phyloP scores from a whole-genome alignment of 2,888 invertebrate species.

The Ypsolopha sequella region DNA sequence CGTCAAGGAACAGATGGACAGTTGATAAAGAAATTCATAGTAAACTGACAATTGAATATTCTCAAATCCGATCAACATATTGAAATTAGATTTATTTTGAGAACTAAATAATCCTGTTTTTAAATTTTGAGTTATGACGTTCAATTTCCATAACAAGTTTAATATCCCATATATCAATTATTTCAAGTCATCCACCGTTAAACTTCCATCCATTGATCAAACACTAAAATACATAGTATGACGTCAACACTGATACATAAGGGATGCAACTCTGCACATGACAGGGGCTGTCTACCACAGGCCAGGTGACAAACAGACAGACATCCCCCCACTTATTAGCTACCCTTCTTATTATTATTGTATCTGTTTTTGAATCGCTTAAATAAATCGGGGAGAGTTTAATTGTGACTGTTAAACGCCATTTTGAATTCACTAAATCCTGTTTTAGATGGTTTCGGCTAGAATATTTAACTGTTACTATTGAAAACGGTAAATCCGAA shows the following conservation, averaged over 20 bases:
- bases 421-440: slow-evolving; percentile 56
- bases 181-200: slow-evolving; percentile 25
- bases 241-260: slow-evolving; percentile 26
- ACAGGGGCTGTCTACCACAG: slow-evolving; percentile 22
- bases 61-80: neutral
- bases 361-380: slow-evolving; percentile 67
- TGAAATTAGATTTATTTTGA: too few species aligned
- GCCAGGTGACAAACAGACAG: slow-evolving; percentile 41
- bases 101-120: too few species aligned
- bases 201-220: slow-evolving; percentile 15
- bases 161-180: slow-evolving; percentile 8
- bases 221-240: slow-evolving; percentile 6
- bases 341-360: slow-evolving; percentile 63
- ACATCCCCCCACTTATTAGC: slow-evolving; percentile 37
- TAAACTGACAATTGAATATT: slow-evolving; percentile 6
- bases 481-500: neutral
- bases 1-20: neutral
- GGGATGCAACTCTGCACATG: slow-evolving; percentile 44
- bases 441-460: slow-evolving; percentile 22
- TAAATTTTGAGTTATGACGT: neutral
- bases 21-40: neutral
- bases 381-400: slow-evolving; percentile 57
- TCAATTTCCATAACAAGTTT: slow-evolving; percentile 30
- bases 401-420: slow-evolving; percentile 60
- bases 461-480: slow-evolving; percentile 6